Evolutionary conservation across 1,140 invertebrate genomes (phyloP).

Genomic region (Pygmarrhopalites habei): DNA sequence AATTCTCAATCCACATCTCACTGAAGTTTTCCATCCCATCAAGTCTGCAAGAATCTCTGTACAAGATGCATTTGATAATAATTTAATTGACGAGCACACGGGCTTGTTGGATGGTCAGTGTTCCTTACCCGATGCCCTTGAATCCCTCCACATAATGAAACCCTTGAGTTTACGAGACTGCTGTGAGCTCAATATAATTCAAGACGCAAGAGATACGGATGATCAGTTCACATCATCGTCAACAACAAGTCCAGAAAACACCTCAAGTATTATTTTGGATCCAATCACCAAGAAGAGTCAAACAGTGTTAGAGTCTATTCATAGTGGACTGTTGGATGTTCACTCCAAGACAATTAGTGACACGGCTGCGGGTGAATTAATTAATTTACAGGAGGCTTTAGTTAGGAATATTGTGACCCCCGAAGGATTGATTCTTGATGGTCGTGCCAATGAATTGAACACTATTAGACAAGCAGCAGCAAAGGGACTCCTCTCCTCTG

Average conservation of each 20-base stretch:
- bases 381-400: conserved; percentile 80
- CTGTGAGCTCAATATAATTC: conserved; percentile 66
- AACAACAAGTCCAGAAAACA: conserved; percentile 43
- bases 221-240: neutral
- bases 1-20: conserved; percentile 63
- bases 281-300: conserved; percentile 65
- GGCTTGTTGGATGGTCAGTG: conserved; percentile 61
- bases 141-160: conserved; percentile 69
- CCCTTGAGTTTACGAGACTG: conserved; percentile 85
- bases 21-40: conserved; percentile 73
- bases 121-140: conserved; percentile 65
- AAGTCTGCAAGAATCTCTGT: conserved; percentile 72
- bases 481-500: conserved; percentile 24
- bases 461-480: conserved; percentile 53
- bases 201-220: neutral
- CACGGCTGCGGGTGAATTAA: conserved; percentile 62
- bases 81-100: conserved; percentile 67
- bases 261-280: conserved; percentile 57
- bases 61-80: conserved; percentile 63
- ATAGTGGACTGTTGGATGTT: conserved; percentile 73
- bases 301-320: conserved; percentile 73
- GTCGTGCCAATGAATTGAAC: conserved; percentile 63
- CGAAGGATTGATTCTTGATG: conserved; percentile 65
- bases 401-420: conserved; percentile 68
- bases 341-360: conserved; percentile 78